Evolutionary conservation across 2,888 invertebrate species (phyloP), one percentile per base, ranked within the genome.

Genomic region (Folsomia manolachei): DNA sequence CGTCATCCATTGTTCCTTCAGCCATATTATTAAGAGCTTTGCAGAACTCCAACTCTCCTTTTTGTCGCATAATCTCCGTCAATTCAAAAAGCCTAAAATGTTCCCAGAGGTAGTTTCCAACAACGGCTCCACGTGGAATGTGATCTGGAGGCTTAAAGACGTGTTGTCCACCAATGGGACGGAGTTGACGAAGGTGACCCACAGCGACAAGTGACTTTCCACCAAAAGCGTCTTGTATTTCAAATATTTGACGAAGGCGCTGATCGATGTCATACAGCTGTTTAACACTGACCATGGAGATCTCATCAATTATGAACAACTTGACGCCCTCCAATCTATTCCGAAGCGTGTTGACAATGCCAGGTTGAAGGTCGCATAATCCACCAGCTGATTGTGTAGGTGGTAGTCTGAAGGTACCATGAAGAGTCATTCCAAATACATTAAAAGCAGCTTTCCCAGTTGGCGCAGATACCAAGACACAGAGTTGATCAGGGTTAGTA

Each of bases 361-460:
- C 56, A 9, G 39, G 18, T 19, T 69, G 51, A 11, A 72, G 19
- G 2, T 63, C 25, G 14, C 21, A 7, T 11, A 64, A n/a, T 21
- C 1, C 18, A 2, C 65, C 72, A 1, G 11, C 1, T 18, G 18
- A 19, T 60, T 72, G 71, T 25, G 27, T 63, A 0, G 70, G 52
- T 11, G 75, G 71, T 0, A 81, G 65, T 23, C 63, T 53, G 27
- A 81, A 79, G 1, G 78, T 75, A 25, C 75, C 74, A 63, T 81
- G 81, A 1, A 82, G 60, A 2, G 81, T 82, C 70, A 73, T 73
- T 4, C 82, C 82, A 53, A 69, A 71, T 11, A 82, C 81, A 63
- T 81, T 81, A 39, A 77, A 80, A 2, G 81, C 81, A 14, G 81
- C 80, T 73, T 79, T 81, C 24, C 80, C 81, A n/a, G 80, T 81